Base-by-base conservation (phyloP, 2,888 invertebrate genomes). In the Orchestes rusci region DNA sequence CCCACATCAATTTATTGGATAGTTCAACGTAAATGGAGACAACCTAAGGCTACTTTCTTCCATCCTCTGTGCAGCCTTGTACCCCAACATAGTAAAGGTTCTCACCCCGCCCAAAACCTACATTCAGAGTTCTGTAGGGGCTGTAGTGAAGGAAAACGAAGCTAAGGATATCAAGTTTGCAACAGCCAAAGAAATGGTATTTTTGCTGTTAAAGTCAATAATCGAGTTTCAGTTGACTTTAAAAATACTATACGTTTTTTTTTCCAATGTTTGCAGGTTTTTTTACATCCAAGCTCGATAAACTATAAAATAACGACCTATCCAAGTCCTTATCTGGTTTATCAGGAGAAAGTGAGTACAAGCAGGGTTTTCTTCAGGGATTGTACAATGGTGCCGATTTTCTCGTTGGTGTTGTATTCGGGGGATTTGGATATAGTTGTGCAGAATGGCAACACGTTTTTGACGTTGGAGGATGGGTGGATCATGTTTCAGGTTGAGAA, bases 51-150 rank as follows among this genome's bases (percentile, higher is more conserved):
- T 89, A n/a, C 63, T 89, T 15, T 76, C 84, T 38, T 92, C 93
- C 1, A 81, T 94, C 17, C 71, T 97, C 31, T 89, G 90, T 63
- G 93, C 92, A 2, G 93, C 95, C 1, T 72, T 92, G 15, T 96
- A 95, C 68, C 96, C 96, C 0, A 92, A 93, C 62, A 78, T 97
- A 20, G 86, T 90, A 0, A 84, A 88, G 71, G 82, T 86, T 4
- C 69, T 86, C 36, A 85, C 84, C 0, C 88, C 88, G 1, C 84
- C 84, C 56, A 84, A 85, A 60, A 80, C 81, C 0, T 88, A 79
- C 64, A 76, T 81, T 59, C 76, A 79, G 62, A 82, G 82, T 60
- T 77, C 77, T 0, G 76, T 77, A 2, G 88, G 88, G 0, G 85
- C 87, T 0, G 75, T 89, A 38, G 83, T 86, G 0, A 75, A 81